phyloP scores from a whole-genome alignment of 2,797 vertebrate genomes.

The Hippocampus kuda region DNA sequence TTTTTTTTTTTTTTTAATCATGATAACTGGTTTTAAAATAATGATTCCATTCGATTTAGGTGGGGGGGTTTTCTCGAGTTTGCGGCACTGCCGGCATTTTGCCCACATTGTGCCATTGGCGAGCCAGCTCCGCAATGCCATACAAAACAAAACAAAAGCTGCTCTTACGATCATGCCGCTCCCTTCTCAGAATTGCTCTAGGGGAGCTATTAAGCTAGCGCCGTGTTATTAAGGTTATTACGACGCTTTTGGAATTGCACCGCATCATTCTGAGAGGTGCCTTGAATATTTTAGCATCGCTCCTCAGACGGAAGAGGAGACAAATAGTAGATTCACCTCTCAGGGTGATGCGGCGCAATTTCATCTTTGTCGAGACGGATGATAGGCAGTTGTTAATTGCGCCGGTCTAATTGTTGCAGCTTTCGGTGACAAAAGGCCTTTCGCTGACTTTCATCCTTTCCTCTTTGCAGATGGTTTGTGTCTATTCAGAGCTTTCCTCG shows the following conservation, averaged over 20 bases:
- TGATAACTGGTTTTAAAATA: too few species aligned
- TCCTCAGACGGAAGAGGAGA: neutral
- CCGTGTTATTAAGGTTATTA: neutral
- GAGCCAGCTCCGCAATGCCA: neutral
- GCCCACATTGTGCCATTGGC: too few species aligned
- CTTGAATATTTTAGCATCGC: neutral
- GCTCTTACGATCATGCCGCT: neutral
- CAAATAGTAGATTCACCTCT: neutral
- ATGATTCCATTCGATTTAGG: neutral
- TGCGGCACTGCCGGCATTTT: too few species aligned
- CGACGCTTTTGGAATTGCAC: neutral
- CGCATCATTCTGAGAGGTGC: neutral
- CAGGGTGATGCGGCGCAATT: neutral
- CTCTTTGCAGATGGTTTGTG: slow-evolving; percentile 76
- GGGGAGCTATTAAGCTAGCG: neutral
- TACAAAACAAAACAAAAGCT: neutral
- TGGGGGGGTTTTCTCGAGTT: neutral
- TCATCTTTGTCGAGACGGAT: neutral
- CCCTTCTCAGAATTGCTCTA: neutral
- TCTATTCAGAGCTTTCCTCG: slow-evolving; percentile 84
- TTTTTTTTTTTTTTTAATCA: too few species aligned
- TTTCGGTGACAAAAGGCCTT: neutral
- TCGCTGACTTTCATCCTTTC: slow-evolving; percentile 14
- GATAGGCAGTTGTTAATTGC: neutral
- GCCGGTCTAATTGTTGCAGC: neutral